These are phyloP conservation scores for Oceanodroma leucorhoa DNA, from an alignment of 2,797 vertebrate species.

Conservation along the genomic window DNA sequence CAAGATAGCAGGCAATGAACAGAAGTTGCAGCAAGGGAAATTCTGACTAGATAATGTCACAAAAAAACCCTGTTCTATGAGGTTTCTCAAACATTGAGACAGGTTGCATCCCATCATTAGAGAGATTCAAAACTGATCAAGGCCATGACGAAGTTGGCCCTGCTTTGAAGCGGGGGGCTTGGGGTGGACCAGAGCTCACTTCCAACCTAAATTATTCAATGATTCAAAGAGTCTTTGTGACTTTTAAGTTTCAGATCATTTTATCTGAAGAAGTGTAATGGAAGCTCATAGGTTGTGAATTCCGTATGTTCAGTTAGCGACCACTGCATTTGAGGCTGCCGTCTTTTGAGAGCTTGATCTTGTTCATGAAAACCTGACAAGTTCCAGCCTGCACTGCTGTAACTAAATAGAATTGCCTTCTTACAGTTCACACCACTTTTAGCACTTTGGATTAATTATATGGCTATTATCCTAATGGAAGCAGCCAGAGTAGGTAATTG, in stretches of 20 bases:
- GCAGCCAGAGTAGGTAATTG: slow-evolving; percentile 1
- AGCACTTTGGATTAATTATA: slow-evolving; percentile 26
- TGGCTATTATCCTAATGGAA: slow-evolving; percentile 26
- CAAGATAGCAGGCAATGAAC: neutral
- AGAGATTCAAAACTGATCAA: neutral
- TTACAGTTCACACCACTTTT: neutral
- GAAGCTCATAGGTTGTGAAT: neutral
- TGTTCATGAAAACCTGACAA: neutral
- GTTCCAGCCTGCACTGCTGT: neutral
- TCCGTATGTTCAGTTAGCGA: neutral
- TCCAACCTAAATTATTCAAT: neutral
- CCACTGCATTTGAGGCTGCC: neutral
- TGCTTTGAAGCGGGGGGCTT: neutral
- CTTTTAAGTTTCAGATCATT: neutral
- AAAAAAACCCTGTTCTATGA: neutral
- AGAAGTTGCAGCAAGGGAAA: neutral
- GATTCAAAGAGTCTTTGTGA: neutral
- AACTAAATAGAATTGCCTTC: neutral
- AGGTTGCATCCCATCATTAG: neutral
- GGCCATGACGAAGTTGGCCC: neutral
- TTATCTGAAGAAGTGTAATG: neutral
- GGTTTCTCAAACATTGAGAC: neutral
- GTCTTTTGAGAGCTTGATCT: neutral
- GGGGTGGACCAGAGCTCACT: neutral
- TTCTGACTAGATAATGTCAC: neutral